Base-by-base conservation (phyloP, 2,888 invertebrate species). In the Brenthis ino region DNA sequence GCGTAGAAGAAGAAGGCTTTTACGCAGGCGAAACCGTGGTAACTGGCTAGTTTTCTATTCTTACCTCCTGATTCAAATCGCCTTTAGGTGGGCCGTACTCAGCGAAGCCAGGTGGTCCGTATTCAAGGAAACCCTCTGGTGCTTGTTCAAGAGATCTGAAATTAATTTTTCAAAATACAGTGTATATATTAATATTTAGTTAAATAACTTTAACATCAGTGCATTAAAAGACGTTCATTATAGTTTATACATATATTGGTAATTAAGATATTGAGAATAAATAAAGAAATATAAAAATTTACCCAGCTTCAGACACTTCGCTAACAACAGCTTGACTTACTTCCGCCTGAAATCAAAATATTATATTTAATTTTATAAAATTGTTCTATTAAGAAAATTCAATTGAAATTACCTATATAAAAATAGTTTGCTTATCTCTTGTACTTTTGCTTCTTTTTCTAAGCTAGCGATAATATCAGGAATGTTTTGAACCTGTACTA, bases 61-160 rank as follows among this genome's bases (percentile, higher is more conserved):
- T 67, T 77, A 86, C 84, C 79, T 84, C 79, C 16, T 75, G 74
- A 48, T 77, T 82, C 4, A 82, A 73, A 2, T 81, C 82, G 4
- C 76, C 81, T 61, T 88, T 89, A 1, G 92, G 92, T 2, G 91
- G 91, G 69, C 91, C 92, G 66, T 92, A 92, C 65, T 91, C 91
- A 72, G 78, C 86, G 78, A 91, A 92, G 11, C 92, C 92, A 3
- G 92, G 92, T 14, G 91, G 92, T 20, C 93, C 93, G 60, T 93
- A 93, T 72, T 93, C 93, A 1, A 91, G 76, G 74, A 93, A 92
- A 1, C 90, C 91, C 80, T 88, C 89, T 0, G 89, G 91, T 1
- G 74, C 78, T 67, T 84, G 79, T 51, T 80, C 82, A 48, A 77
- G 57, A 1, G 82, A 75, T 56, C 88, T 89, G 75, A 48, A 67